Percentiles rank a stretch among this genome's conserved stretches.
Evolutionary conservation across 1,140 invertebrate species (phyloP).

Genomic region (Trichonephila inaurata): DNA sequence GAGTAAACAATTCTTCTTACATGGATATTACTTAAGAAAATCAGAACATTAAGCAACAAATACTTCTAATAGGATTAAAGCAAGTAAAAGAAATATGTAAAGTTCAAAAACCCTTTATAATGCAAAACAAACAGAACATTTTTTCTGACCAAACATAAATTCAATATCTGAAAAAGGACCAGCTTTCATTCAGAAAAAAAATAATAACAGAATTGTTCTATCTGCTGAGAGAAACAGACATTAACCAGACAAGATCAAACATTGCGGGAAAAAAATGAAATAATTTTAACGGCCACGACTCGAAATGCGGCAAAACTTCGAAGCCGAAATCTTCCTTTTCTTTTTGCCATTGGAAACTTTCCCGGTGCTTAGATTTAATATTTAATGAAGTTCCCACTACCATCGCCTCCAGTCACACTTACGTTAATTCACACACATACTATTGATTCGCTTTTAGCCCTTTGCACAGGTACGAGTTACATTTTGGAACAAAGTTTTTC

Average conservation of each 20-base stretch:
- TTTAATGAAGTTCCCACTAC: not conserved
- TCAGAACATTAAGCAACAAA: too few species aligned
- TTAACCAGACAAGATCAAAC: not conserved
- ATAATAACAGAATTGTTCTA: not conserved
- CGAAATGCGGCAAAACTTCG: not conserved
- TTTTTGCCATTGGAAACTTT: not conserved
- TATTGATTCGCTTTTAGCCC: not conserved
- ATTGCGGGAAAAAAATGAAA: not conserved
- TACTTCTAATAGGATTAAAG: too few species aligned
- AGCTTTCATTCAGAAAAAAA: too few species aligned
- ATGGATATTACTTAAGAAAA: too few species aligned
- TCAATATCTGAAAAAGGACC: too few species aligned
- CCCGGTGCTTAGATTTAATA: not conserved
- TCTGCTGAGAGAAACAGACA: not conserved
- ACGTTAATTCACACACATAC: not conserved
- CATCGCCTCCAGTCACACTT: not conserved
- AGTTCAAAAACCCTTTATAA: too few species aligned
- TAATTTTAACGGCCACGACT: not conserved
- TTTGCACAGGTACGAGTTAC: not conserved
- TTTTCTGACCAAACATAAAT: too few species aligned
- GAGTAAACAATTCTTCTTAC: too few species aligned
- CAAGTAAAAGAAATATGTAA: too few species aligned
- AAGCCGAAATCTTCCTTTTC: not conserved
- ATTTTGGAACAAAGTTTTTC: conserved; percentile 8
- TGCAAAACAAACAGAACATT: too few species aligned